Evolutionary conservation across 1,140 invertebrate genomes (phyloP), one percentile per base, ranked within the genome.

Genomic region (Drosophila miranda): DNA sequence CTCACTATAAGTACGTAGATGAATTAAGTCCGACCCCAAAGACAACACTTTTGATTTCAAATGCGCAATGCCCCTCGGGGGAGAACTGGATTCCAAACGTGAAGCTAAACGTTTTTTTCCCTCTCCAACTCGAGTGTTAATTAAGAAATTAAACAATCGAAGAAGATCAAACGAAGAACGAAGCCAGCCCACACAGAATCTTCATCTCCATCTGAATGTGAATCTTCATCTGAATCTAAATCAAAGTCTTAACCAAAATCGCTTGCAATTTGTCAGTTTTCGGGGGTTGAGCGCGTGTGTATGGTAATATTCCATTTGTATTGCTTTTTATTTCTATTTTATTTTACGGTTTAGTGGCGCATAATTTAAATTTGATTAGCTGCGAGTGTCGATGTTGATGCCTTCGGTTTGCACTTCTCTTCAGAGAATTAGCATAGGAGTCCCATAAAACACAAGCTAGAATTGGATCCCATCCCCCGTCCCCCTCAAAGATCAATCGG

Each of bases 41-140:
- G 61, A 54, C 68, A 84, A 87, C 78, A 87, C 82, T 87, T 87
- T 87, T 78, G 46, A 78, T 86, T 86, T 87, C 78, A 82, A 54
- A 75, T 87, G 82, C 82, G 70, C 70, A 73, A 30, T 63, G 69
- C 57, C 59, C 42, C n/a, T 34, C 44, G 59, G 34, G 9, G 30
- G 2, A 34, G 51, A 68, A 55, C 46, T 54, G 26, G 6, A 11
- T 4, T 14, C 19, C 19, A 52, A 69, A 69, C 34, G 62, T 43
- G 62, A 46, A 67, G 49, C 62, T 38, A 64, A 64, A 64, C 58
- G 49, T 67, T 52, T 30, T 19, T 38, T 30, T n/a, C 4, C 42
- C 23, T 23, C 26, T 21, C 8, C 16, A 67, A 14, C 62, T 69
- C 44, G 44, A 86, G 82, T 86, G 82, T 86, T 86, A 86, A 86